Evolutionary conservation across 2,797 vertebrate genomes (phyloP).

Genomic region (Pseudochirops corinnae): DNA sequence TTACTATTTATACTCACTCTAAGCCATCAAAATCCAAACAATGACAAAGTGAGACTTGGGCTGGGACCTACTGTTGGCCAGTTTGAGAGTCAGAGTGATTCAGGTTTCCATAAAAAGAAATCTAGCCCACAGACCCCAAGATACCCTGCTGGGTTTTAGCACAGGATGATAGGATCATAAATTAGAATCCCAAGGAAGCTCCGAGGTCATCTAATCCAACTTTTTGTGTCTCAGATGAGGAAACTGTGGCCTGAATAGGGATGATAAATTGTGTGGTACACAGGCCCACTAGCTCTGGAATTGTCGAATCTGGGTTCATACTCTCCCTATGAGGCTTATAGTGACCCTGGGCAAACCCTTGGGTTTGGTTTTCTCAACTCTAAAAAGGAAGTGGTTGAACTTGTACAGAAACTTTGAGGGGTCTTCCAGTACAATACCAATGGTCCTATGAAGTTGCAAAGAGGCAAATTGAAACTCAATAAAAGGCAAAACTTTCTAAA

Average conservation of each 20-base stretch:
- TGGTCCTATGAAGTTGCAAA: not conserved
- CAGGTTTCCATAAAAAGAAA: too few relatives aligned
- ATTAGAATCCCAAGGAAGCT: not conserved
- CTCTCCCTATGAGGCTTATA: not conserved
- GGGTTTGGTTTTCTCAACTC: not conserved
- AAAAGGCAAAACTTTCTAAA: not conserved
- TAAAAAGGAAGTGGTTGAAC: not conserved
- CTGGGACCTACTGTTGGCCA: too few relatives aligned
- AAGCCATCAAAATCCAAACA: too few relatives aligned
- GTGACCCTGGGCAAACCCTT: not conserved
- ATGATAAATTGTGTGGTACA: not conserved
- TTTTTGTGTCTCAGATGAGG: too few relatives aligned
- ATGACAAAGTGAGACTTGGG: too few relatives aligned
- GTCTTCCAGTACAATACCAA: conserved; percentile 9
- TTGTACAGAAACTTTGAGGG: not conserved
- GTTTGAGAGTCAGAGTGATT: too few relatives aligned
- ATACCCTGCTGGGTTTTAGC: too few relatives aligned
- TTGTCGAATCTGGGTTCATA: not conserved
- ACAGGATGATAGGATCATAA: not conserved
- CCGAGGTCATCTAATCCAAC: not conserved
- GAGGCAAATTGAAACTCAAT: not conserved
- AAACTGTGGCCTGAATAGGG: not conserved
- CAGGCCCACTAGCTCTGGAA: not conserved
- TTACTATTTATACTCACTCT: too few relatives aligned
- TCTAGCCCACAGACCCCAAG: too few relatives aligned